Base-by-base conservation (phyloP, 2,113 vertebrate species). In the Paramisgurnus dabryanus region DNA sequence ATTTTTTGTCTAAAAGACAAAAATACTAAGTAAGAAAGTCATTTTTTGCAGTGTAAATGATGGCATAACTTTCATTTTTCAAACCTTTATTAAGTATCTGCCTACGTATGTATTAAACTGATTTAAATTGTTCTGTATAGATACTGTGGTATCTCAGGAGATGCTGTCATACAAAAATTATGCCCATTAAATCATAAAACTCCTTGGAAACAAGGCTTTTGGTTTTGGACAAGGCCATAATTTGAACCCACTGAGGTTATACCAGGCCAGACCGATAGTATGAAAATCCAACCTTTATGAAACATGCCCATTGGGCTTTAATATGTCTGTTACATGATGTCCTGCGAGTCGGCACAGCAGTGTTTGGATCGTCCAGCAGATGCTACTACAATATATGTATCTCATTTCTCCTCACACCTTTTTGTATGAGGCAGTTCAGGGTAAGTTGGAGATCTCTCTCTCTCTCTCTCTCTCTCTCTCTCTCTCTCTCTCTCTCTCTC, bases 301-400 rank as follows among this genome's bases (percentile, higher is more conserved):
- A 76, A 18, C 75, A 34, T 66, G 7, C 12, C 57, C 13, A 27
- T 39, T 64, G 49, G 58, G n/a, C 10, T 7, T 65, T 15, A 34
- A 67, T 57, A 18, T 22, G 45, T 76, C 49, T 49, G 58, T 72
- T 39, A 41, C 11, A 10, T 4, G 39, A 12, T 72, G 6, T 58
- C 55, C 55, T 58, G 15, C 17, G 67, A 82, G 67, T 40, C 49
- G 39, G 57, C 49, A 68, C 34, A 69, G 67, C 71, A 8, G 73
- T 22, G 66, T 70, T 60, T 41, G 73, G 17, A 49, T 65, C 34
- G 39, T 27, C 41, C 27, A 50, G 67, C 73, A 79, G 61, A 74
- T 76, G 71, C 67, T 79, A 10, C 63, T 34, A 86, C 76, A 71
- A 58, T 34, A 12, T 66, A 66, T 15, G 15, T 57, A 27, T 39